Evolutionary conservation across 2,888 invertebrate genomes (phyloP).

Genomic region (Rhogogaster chlorosoma): DNA sequence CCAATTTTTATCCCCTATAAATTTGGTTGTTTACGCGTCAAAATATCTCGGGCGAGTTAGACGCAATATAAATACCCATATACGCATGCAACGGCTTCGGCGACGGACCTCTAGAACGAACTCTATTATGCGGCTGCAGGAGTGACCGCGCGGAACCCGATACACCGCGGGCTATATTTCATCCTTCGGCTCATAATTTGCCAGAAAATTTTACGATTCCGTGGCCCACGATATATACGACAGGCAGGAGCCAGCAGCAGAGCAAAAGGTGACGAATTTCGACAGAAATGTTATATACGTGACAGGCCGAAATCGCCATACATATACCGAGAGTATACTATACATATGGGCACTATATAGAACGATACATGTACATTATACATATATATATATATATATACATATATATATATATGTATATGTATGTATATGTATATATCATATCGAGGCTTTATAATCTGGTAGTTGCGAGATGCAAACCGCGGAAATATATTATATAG

Average conservation of each 20-base stretch:
- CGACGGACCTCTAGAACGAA: constrained; percentile 38
- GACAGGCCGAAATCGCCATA: neutral
- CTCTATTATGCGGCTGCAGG: neutral
- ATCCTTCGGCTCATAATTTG: constrained; percentile 37
- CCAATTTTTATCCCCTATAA: constrained; percentile 49
- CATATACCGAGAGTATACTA: neutral
- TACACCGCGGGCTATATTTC: constrained; percentile 25
- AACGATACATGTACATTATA: too few relatives aligned
- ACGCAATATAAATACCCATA: constrained; percentile 46
- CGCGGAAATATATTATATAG: too few relatives aligned
- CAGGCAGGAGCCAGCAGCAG: neutral
- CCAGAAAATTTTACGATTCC: constrained; percentile 40
- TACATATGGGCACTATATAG: too few relatives aligned
- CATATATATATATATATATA: too few relatives aligned
- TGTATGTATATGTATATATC: too few relatives aligned
- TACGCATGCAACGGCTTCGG: neutral
- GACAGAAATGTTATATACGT: neutral
- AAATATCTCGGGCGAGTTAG: constrained; percentile 25
- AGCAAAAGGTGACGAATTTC: constrained; percentile 11
- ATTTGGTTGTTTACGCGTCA: constrained; percentile 50
- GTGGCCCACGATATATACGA: neutral
- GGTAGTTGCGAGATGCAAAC: neutral
- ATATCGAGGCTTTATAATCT: neutral
- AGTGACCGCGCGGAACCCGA: constrained; percentile 10
- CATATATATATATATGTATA: too few relatives aligned